phyloP scores from a whole-genome alignment of 2,797 vertebrate species.

The Varecia variegata region DNA sequence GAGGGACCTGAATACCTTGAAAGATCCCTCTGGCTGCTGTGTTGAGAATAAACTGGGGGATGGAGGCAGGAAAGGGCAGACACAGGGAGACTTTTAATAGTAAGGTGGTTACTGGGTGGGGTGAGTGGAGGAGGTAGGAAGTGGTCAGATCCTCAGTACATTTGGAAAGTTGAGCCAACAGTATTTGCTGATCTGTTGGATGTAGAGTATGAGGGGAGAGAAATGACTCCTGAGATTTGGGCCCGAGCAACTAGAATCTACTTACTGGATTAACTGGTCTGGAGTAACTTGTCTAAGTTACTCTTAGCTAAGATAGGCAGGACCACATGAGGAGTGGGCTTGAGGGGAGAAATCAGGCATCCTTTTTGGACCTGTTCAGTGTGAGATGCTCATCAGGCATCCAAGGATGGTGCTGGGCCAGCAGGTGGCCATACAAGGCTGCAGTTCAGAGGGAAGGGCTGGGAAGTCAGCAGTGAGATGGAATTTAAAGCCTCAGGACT shows the following conservation, averaged over 20 bases:
- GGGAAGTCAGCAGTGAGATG: neutral
- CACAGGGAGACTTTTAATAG: neutral
- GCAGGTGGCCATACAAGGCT: neutral
- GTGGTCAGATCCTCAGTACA: neutral
- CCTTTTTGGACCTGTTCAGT: neutral
- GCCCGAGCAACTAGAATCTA: neutral
- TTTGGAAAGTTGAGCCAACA: neutral
- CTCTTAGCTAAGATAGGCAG: neutral
- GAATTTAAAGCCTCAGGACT: neutral
- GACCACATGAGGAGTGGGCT: neutral
- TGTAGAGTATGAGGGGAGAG: neutral
- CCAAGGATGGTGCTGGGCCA: too few species aligned
- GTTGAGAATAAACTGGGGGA: neutral
- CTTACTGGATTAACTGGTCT: neutral
- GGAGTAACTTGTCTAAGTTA: too few species aligned
- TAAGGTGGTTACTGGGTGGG: neutral
- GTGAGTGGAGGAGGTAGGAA: neutral
- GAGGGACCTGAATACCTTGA: neutral
- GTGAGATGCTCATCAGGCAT: neutral
- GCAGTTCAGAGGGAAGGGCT: neutral
- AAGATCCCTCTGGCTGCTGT: neutral
- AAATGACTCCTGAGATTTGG: neutral
- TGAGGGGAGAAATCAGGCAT: neutral
- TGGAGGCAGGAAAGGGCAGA: neutral
- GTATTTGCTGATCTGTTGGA: neutral